Evolutionary conservation across 2,797 vertebrate species (phyloP).

Genomic region (Decapterus maruadsi): DNA sequence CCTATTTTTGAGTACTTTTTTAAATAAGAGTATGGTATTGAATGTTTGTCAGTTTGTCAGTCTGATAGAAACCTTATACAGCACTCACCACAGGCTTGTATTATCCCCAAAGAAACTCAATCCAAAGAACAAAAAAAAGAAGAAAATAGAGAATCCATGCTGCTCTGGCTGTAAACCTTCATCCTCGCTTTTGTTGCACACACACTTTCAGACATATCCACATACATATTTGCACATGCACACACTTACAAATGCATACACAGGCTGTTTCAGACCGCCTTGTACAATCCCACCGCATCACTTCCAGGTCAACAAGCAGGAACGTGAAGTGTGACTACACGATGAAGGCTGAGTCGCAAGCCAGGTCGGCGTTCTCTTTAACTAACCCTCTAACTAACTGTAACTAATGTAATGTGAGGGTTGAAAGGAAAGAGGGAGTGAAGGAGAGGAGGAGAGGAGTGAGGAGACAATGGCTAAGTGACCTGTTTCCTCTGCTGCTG

Average conservation of each 20-base stretch:
- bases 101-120: conserved; percentile 57
- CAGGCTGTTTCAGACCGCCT: conserved; percentile 58
- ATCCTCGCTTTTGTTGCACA: conserved; percentile 45
- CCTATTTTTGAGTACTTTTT: too few species aligned
- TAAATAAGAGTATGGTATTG: too few species aligned
- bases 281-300: conserved; percentile 60
- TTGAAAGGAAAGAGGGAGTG: conserved; percentile 20
- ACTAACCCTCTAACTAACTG: conserved; percentile 9
- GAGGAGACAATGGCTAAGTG: conserved; percentile 25
- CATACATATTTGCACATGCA: conserved; percentile 46
- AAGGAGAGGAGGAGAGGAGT: conserved; percentile 9
- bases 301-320: conserved; percentile 80
- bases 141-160: conserved; percentile 40
- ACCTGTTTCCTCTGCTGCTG: conserved; percentile 43
- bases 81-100: conserved; percentile 37
- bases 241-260: conserved; percentile 53
- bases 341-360: conserved; percentile 58
- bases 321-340: conserved; percentile 61
- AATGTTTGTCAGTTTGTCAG: too few species aligned
- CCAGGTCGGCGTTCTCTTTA: conserved; percentile 45
- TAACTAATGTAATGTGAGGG: conserved; percentile 32
- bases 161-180: conserved; percentile 45
- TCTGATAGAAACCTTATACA: conserved; percentile 59
- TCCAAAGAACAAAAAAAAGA: conserved; percentile 45
- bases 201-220: conserved; percentile 36